Conservation (phyloP, 37 sponge, comb jelly and placozoan genomes). For the Mnemiopsis leidyi region DNA sequence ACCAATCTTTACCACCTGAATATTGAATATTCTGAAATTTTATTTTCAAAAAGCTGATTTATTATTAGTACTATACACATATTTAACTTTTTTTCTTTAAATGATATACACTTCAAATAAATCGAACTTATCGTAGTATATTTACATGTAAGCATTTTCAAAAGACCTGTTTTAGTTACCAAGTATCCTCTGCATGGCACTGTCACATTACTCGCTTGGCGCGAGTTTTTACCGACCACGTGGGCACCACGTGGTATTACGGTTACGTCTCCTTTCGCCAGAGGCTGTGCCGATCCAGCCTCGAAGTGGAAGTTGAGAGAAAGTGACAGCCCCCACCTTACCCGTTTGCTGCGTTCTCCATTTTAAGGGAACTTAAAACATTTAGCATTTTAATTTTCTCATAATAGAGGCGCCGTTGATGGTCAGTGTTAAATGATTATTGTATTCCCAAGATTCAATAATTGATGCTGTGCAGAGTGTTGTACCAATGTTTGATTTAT, state of each 20-base stretch:
- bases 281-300: slow-evolving; percentile 9
- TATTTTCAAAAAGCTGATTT: slow-evolving; percentile 3
- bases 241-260: background rate
- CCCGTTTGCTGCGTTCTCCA: background rate
- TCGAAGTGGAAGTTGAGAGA: background rate
- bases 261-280: background rate
- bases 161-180: slow-evolving; percentile 31
- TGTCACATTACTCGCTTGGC: slow-evolving; percentile 10
- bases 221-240: background rate
- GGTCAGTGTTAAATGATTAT: background rate
- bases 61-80: background rate
- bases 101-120: background rate
- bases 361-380: background rate
- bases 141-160: slow-evolving; percentile 50
- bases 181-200: slow-evolving; percentile 9
- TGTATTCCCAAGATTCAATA: background rate
- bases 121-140: background rate
- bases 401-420: background rate
- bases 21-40: background rate
- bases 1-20: background rate
- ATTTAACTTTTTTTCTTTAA: background rate
- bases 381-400: background rate
- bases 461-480: background rate
- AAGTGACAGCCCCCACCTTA: slow-evolving; percentile 3
- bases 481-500: background rate